phyloP scores from a whole-genome alignment of 1,140 invertebrate species.

The Protaetia brevitarsis region DNA sequence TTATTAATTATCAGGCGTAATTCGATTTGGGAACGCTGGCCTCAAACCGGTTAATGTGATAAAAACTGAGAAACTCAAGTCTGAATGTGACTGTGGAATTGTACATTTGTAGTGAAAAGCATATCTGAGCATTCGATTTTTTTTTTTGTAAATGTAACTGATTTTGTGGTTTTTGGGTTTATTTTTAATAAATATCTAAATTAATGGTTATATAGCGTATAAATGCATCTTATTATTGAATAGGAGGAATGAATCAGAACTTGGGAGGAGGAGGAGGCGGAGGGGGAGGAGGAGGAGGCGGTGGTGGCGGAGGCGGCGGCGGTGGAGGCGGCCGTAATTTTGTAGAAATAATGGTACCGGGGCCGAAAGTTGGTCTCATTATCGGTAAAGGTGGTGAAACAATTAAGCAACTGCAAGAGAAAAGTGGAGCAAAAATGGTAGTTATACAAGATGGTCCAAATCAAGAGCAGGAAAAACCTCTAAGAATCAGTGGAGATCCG shows the following conservation, averaged over 20 bases:
- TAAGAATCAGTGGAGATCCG: constrained; percentile 92
- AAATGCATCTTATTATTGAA: no score
- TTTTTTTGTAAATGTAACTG: no score
- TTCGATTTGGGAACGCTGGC: no score
- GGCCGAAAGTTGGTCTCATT: constrained; percentile 94
- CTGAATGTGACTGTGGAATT: no score
- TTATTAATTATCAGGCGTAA: no score
- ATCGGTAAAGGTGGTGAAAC: constrained; percentile 98
- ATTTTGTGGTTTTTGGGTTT: no score
- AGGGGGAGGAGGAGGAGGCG: not conserved
- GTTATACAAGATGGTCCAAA: constrained; percentile 86
- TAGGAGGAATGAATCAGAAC: constrained; percentile 7
- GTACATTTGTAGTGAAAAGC: no score
- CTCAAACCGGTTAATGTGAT: no score
- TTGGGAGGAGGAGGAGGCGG: not conserved
- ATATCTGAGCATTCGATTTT: no score
- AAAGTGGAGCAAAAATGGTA: constrained; percentile 97
- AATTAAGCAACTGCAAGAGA: constrained; percentile 95
- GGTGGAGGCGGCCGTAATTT: constrained; percentile 47
- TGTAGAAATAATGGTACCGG: constrained; percentile 95
- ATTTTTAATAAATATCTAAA: no score
- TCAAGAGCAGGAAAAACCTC: constrained; percentile 82
- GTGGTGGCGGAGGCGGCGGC: constrained; percentile 42
- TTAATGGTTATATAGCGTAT: no score
- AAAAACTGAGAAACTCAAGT: no score